Evolutionary conservation across 2,113 vertebrate species (phyloP).

Genomic region (Triplophysa tibetana): DNA sequence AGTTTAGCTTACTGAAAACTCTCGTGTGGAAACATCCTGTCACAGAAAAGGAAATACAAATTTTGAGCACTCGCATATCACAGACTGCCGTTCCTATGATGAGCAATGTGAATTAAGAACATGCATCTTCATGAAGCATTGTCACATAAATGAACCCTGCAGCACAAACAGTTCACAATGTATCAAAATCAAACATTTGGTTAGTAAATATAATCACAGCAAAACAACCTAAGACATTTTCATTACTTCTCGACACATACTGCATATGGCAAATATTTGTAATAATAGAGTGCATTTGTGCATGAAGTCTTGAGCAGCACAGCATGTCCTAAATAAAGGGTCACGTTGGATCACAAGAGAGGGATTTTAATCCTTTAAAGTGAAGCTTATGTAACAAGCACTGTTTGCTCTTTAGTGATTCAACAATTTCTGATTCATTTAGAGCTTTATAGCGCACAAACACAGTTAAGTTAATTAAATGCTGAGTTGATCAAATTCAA

Average conservation of each 20-base stretch:
- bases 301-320: not conserved
- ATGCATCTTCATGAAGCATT: slow-evolving; percentile 21
- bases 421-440: slow-evolving; percentile 20
- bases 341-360: slow-evolving; percentile 47
- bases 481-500: too few species aligned
- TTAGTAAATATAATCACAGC: not conserved
- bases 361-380: slow-evolving; percentile 57
- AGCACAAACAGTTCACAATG: not conserved
- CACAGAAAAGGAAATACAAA: slow-evolving; percentile 2
- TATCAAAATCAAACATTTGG: not conserved
- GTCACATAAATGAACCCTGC: not conserved
- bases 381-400: slow-evolving; percentile 52
- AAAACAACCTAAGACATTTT: not conserved
- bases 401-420: slow-evolving; percentile 44
- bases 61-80: not conserved
- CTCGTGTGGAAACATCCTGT: not conserved
- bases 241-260: not conserved
- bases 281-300: not conserved
- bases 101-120: not conserved
- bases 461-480: not conserved
- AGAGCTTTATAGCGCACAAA: slow-evolving; percentile 15
- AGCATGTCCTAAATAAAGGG: slow-evolving; percentile 57
- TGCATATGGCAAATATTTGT: not conserved
- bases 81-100: not conserved
- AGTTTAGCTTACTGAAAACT: not conserved